Conservation (phyloP, 2,888 invertebrate genomes). For the Drosophila stalkeri region DNA sequence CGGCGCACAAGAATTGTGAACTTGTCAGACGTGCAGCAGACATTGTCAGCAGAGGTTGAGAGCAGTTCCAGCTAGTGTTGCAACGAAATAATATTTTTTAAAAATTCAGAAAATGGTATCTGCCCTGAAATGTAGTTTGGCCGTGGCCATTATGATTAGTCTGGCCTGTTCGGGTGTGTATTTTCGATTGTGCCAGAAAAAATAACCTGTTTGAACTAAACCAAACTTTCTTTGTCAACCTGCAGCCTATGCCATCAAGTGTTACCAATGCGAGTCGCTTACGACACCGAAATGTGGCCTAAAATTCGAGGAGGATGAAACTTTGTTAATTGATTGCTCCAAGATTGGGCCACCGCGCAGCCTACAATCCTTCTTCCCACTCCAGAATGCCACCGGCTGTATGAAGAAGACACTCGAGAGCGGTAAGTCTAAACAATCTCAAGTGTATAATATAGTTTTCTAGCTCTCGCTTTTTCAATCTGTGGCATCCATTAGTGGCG, state of each 20-base stretch:
- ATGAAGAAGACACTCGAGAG: slow-evolving; percentile 82
- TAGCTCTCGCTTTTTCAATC: neutral
- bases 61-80: slow-evolving; percentile 12
- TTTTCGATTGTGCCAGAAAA: neutral
- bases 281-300: slow-evolving; percentile 82
- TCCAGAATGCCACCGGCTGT: slow-evolving; percentile 83
- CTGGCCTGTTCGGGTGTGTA: slow-evolving; percentile 67
- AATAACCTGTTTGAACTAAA: slow-evolving; percentile 10
- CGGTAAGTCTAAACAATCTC: slow-evolving; percentile 68
- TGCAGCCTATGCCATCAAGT: slow-evolving; percentile 82
- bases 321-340: slow-evolving; percentile 76
- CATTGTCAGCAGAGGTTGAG: slow-evolving; percentile 57
- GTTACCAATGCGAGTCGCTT: slow-evolving; percentile 83
- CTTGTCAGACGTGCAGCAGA: slow-evolving; percentile 73
- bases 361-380: slow-evolving; percentile 71
- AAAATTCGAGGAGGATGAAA: slow-evolving; percentile 78
- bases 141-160: slow-evolving; percentile 72
- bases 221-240: slow-evolving; percentile 4
- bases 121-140: slow-evolving; percentile 68
- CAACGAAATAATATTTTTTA: neutral
- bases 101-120: slow-evolving; percentile 62
- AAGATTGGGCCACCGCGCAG: slow-evolving; percentile 79
- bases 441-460: neutral
- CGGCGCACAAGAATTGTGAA: slow-evolving; percentile 18
- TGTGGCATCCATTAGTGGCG: slow-evolving; percentile 19